Conservation (phyloP, 37 sponge, comb jelly and placozoan genomes). For the Diacarnus erythraeanus region DNA sequence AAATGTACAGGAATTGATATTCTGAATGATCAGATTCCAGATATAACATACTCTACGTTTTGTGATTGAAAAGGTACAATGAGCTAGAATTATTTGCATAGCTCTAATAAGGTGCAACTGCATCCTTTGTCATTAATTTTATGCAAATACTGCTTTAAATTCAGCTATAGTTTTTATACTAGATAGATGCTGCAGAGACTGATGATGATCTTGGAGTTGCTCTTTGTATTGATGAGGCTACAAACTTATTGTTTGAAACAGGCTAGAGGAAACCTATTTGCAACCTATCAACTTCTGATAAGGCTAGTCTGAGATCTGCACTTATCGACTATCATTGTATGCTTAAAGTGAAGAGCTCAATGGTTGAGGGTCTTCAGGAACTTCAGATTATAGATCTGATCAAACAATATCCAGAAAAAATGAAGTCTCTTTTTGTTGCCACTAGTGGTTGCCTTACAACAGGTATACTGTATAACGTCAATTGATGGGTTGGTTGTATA, state of each 20-base stretch:
- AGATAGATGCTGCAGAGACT: background rate
- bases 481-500: no score
- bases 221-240: background rate
- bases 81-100: background rate
- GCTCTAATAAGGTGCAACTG: no score
- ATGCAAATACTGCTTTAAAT: no score
- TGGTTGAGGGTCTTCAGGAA: background rate
- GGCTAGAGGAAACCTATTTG: background rate
- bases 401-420: background rate
- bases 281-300: background rate
- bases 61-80: constrained; percentile 4
- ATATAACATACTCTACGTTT: background rate
- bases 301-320: background rate
- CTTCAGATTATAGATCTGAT: background rate
- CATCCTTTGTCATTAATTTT: no score
- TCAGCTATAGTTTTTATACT: constrained; percentile 13
- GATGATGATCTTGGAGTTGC: background rate
- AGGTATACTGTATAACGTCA: no score
- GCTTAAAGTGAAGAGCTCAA: background rate
- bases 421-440: background rate
- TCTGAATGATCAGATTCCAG: constrained; percentile 14
- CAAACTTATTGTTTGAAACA: background rate
- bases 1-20: background rate
- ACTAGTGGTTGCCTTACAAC: no score
- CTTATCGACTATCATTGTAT: background rate